Evolutionary conservation across 2,888 invertebrate species (phyloP), one percentile per base, ranked within the genome.

Genomic region (Drosophila neotestacea): DNA sequence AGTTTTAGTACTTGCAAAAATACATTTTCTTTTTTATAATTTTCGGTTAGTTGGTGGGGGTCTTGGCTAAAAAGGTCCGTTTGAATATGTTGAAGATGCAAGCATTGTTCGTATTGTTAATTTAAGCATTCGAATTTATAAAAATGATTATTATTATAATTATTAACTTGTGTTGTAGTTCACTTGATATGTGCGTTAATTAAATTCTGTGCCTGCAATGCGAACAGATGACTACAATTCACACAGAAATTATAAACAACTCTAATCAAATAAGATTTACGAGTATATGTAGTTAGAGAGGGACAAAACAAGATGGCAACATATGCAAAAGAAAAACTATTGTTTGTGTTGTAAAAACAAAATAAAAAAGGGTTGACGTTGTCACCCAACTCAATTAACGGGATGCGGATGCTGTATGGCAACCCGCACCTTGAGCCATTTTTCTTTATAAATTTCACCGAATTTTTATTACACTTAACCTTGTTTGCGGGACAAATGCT

Each of bases 391-490:
- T 83, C 83, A 88, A 83, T 88, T 83, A 78, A 56, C 77, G 34
- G 70, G 64, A 6, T 77, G 54, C 55, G 65, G 61, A 41, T 47
- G 55, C 56, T 54, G 44, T 30, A 30, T 22, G 44, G 34, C 70
- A 54, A 52, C 87, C 85, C 89, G 83, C 88, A 82, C 79, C 78
- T 82, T 77, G 64, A 73, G 67, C 79, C 85, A 44, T 56, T 36
- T 44, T 89, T 77, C 82, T 85, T 87, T 85, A 71, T 87, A 66
- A 56, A 66, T 64, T 85, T 72, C 70, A 68, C 59, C 70, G 75
- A 85, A 85, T 87, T 89, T 82, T 80, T 87, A 87, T 85, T 89
- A 60, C 61, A 74, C 70, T 84, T 86, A 85, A 84, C 85, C 81
- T 85, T 86, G 86, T 85, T 89, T 68, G 66, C 65, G 38, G 44